A percentile compares a stretch with the other conserved stretches of the same genome.
These are phyloP conservation scores for Gonioctena quinquepunctata DNA, from an alignment of 1,140 invertebrate genomes.

Conservation along the genomic window DNA sequence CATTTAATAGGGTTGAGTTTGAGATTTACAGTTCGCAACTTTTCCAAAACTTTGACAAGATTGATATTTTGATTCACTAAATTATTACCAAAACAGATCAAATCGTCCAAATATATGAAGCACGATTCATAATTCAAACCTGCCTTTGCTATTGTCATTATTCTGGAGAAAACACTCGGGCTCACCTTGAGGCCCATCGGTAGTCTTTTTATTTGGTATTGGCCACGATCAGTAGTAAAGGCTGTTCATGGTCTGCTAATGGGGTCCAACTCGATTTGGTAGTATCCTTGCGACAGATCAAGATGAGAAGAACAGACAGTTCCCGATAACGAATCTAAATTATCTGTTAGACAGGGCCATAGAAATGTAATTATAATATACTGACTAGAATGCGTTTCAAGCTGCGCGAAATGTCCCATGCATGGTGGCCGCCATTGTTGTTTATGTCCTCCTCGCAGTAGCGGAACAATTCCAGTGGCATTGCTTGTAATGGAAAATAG, in stretches of 20 bases:
- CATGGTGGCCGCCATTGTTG: too few species aligned
- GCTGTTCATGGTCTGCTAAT: neutral
- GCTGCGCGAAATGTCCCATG: too few species aligned
- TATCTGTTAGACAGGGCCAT: too few species aligned
- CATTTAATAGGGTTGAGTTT: slow-evolving; percentile 59
- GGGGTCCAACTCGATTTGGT: neutral
- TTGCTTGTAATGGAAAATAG: too few species aligned
- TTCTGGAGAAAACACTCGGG: neutral
- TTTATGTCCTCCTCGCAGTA: too few species aligned
- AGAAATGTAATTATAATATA: too few species aligned
- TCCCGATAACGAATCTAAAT: slow-evolving; percentile 32
- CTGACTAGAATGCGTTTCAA: too few species aligned
- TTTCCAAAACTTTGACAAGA: neutral
- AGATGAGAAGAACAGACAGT: neutral
- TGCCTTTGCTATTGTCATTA: slow-evolving; percentile 23
- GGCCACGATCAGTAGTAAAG: too few species aligned
- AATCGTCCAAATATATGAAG: slow-evolving; percentile 51
- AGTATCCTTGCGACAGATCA: neutral
- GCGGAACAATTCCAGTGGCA: too few species aligned
- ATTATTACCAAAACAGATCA: slow-evolving; percentile 48
- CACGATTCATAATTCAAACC: slow-evolving; percentile 33
- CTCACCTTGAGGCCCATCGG: too few species aligned
- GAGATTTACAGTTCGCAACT: neutral
- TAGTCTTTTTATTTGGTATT: neutral
- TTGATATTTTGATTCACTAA: slow-evolving; percentile 45